Evolutionary conservation across 2,888 invertebrate species (phyloP), one percentile per base, ranked within the genome.

Genomic region (Megastigmus dorsalis): DNA sequence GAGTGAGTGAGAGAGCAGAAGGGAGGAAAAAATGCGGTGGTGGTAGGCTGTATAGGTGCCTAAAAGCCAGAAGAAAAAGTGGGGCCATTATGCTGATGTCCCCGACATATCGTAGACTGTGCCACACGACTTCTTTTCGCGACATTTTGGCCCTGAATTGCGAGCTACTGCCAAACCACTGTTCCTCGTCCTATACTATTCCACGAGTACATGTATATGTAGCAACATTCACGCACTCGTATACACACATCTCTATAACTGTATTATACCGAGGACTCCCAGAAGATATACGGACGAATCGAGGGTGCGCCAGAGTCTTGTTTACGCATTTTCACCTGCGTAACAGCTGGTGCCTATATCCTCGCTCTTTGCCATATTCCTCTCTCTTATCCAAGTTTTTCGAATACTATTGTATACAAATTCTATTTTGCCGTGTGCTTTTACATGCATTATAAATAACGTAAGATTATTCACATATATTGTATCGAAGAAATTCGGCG

Each of bases 11-110:
- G 30, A 52, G 41, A 36, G 50, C 4, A 50, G n/a, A 1, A 50
- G 45, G 18, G 50, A 48, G 75, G 67, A 74, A 66, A 76, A 77
- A 28, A n/a, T 38, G 50, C n/a, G 68, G 20, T 36, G 50, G 20
- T 45, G n/a, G 13, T 9, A 1, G 15, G 3, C 50, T 45, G 48
- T 45, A 76, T 69, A 81, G 80, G 73, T 79, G 77, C 74, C 80
- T 79, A 80, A 81, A 81, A 82, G 80, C 79, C 75, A 70, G 65
- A 74, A 78, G 80, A 79, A 82, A 81, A 80, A 80, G 78, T 79
- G 69, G 67, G 77, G 77, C 78, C 79, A 81, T 83, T 83, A 83
- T 79, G 82, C 75, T 82, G 81, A 82, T 82, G 79, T 77, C n/a
- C 76, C 75, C 80, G 79, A 82, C 80, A 80, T 80, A 82, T 83